Base-by-base conservation (phyloP, 2,797 vertebrate species). In the Eidolon dupreanum region DNA sequence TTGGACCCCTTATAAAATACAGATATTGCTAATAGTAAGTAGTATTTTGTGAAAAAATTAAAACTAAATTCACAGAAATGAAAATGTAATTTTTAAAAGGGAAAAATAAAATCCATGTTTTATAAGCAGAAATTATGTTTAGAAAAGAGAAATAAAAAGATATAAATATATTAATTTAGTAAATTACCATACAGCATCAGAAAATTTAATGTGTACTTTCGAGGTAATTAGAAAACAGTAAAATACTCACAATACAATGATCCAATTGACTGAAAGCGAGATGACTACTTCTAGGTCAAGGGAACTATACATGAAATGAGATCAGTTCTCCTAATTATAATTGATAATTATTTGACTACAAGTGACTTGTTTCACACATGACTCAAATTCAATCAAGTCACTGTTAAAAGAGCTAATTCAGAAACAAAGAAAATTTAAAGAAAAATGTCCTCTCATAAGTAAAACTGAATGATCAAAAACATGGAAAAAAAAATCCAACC, bases 221-320 rank as follows among this genome's bases (percentile, higher is more conserved):
- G 28, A 96, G 88, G 85, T 57, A 87, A 92, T 16, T 46, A 63
- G 70, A 71, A 95, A 93, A 92, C 15, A 90, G 61, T 81, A 90
- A 93, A 94, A 93, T 71, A 61, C 68, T 95, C 95, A 90, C 49
- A 85, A 77, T 66, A 88, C 51, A 94, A 93, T 79, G 94, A 97
- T 96, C 94, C 97, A 97, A 97, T 90, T 97, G 95, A 96, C 95
- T 95, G 92, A 97, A 95, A 97, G 85, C 24, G 31, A 96, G 88
- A 93, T 93, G 96, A 97, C 95, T 96, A 95, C 92, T 96, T 97
- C 84, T 95, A 87, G 92, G 90, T 97, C 86, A 95, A 95, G 70
- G 85, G 84, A 97, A 94, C 68, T 51, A 93, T 31, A 95, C 28
- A 89, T 36, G 51, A 88, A 59, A 94, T 85, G n/a, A 95, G 75